These are phyloP conservation scores for Mionectes olivaceus DNA, from an alignment of 2,797 vertebrate genomes.

Conservation along the genomic window DNA sequence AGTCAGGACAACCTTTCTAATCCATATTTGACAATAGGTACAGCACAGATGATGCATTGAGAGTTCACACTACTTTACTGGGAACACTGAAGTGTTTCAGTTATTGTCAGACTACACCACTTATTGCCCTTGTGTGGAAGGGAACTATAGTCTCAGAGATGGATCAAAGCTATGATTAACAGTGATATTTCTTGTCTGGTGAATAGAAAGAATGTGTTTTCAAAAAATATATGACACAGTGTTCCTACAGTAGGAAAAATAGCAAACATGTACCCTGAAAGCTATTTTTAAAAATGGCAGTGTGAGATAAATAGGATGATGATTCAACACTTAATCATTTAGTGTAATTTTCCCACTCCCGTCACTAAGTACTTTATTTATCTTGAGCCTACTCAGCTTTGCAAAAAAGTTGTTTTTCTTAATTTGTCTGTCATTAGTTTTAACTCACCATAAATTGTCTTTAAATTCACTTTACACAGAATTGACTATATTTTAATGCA, in stretches of 20 bases:
- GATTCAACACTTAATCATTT: conserved; percentile 43
- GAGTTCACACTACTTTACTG: not conserved
- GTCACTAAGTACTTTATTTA: conserved; percentile 25
- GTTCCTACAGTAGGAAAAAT: not conserved
- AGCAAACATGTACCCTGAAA: not conserved
- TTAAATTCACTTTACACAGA: conserved; percentile 11
- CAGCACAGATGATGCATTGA: not conserved
- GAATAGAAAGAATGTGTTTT: not conserved
- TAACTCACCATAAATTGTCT: not conserved
- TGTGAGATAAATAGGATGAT: conserved; percentile 7
- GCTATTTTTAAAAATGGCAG: conserved; percentile 20
- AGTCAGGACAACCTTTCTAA: not conserved
- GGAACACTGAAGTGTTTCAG: not conserved
- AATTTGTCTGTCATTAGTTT: not conserved
- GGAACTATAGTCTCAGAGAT: not conserved
- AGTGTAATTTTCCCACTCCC: conserved; percentile 29
- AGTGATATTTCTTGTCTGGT: not conserved
- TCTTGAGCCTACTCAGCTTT: conserved; percentile 13
- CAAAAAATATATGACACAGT: not conserved
- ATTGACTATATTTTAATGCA: conserved; percentile 27
- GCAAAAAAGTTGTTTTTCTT: conserved; percentile 3
- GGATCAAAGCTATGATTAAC: not conserved
- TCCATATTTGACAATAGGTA: not conserved
- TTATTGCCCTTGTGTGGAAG: not conserved
- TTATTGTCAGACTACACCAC: not conserved